Conservation (phyloP, 2,888 invertebrate genomes). For the Gandaritis pyraliata region DNA sequence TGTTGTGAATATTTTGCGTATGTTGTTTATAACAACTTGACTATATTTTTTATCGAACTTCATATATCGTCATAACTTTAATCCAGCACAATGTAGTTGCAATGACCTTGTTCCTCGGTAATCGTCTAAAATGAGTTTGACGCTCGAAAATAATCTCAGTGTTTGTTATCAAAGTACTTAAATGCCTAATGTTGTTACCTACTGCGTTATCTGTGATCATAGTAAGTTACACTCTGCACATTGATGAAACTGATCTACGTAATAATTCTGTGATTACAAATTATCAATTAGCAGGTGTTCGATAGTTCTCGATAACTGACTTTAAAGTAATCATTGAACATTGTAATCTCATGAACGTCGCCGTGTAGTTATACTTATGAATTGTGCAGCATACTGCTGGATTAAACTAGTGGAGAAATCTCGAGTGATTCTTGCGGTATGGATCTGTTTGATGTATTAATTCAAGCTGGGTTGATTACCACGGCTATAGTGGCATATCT, state of each 20-base stretch:
- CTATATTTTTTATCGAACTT: no score
- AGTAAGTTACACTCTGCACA: neutral
- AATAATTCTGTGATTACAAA: slow-evolving; percentile 1
- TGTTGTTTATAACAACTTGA: no score
- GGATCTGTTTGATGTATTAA: slow-evolving; percentile 67
- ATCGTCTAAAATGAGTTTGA: neutral
- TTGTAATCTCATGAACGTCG: neutral
- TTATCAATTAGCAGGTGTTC: slow-evolving; percentile 11
- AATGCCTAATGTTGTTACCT: neutral
- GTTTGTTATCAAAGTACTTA: neutral
- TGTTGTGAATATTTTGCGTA: neutral
- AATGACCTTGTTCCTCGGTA: no score
- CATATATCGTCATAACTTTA: no score
- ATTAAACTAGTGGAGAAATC: neutral
- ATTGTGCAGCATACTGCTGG: no score
- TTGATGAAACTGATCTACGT: no score
- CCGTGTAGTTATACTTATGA: slow-evolving; percentile 1
- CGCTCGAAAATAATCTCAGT: neutral
- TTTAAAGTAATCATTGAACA: slow-evolving; percentile 2
- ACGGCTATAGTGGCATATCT: slow-evolving; percentile 65
- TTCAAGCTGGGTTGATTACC: slow-evolving; percentile 67
- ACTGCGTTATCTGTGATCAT: neutral
- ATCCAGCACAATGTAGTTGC: no score
- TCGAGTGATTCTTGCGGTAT: slow-evolving; percentile 44
- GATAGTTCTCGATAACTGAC: slow-evolving; percentile 14